These are phyloP conservation scores for Drosophila niveifrons DNA, from an alignment of 2,888 invertebrate species.

Conservation along the genomic window DNA sequence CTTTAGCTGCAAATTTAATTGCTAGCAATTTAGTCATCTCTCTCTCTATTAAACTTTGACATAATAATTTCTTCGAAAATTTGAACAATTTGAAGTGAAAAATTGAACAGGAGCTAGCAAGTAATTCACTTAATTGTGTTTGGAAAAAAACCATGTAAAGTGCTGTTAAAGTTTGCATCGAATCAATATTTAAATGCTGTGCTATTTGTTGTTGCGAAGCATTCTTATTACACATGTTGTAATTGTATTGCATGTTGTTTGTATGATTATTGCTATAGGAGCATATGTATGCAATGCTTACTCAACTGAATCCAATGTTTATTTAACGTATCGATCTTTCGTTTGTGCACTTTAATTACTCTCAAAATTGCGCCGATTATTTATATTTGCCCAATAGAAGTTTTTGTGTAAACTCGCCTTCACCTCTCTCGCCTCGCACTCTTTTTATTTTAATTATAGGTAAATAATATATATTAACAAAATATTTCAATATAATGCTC, in stretches of 20 bases:
- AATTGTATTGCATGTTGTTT: slow-evolving; percentile 4
- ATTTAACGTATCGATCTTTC: slow-evolving; percentile 30
- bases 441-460: slow-evolving; percentile 60
- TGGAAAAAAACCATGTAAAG: slow-evolving; percentile 18
- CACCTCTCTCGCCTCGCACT: background rate
- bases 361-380: slow-evolving; percentile 35
- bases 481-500: slow-evolving; percentile 57
- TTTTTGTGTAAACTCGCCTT: slow-evolving; percentile 7
- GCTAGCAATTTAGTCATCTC: too few relatives aligned
- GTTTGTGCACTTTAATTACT: slow-evolving; percentile 53
- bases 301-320: slow-evolving; percentile 8
- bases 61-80: background rate
- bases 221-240: slow-evolving; percentile 12
- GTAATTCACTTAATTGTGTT: slow-evolving; percentile 13
- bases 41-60: too few relatives aligned
- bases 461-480: slow-evolving; percentile 62
- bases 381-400: slow-evolving; percentile 46
- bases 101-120: background rate
- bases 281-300: too few relatives aligned
- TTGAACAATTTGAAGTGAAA: slow-evolving; percentile 3
- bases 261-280: background rate
- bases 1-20: too few relatives aligned
- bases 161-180: slow-evolving; percentile 19
- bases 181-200: slow-evolving; percentile 51
- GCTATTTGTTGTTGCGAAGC: slow-evolving; percentile 23